phyloP scores from a whole-genome alignment of 2,888 invertebrate species.

The Actias luna region DNA sequence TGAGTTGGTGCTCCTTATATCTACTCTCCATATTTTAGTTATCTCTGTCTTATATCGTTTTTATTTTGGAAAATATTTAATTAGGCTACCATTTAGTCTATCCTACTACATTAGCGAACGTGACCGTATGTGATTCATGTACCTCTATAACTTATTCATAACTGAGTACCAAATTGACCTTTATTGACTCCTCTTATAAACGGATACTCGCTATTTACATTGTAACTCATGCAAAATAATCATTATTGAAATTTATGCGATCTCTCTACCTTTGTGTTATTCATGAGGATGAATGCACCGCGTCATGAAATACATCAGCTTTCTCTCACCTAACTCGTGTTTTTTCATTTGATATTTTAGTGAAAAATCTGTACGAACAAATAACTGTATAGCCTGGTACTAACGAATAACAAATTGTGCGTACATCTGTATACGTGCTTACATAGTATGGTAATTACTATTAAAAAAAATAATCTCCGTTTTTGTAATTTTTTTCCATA shows the following conservation, averaged over 20 bases:
- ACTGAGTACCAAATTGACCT: conserved; percentile 1
- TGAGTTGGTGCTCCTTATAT: no score
- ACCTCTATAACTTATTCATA: background rate
- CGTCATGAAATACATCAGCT: background rate
- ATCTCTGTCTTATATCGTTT: no score
- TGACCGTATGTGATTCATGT: background rate
- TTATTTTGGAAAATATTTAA: no score
- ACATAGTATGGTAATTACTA: no score
- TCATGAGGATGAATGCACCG: background rate
- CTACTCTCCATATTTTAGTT: no score
- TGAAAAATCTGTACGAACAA: no score
- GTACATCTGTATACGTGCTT: no score
- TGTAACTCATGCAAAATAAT: background rate
- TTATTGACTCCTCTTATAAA: conserved; percentile 4
- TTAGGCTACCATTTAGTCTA: background rate
- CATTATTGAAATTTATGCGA: background rate
- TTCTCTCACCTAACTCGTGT: background rate
- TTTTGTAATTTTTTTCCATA: no score
- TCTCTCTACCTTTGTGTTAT: background rate
- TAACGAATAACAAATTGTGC: no score
- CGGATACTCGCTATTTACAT: background rate
- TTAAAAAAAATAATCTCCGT: no score
- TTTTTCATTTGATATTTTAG: no score
- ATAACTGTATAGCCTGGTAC: no score
- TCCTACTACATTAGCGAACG: background rate